phyloP scores from a whole-genome alignment of 1,140 invertebrate genomes.

The Sycophaga agraensis region DNA sequence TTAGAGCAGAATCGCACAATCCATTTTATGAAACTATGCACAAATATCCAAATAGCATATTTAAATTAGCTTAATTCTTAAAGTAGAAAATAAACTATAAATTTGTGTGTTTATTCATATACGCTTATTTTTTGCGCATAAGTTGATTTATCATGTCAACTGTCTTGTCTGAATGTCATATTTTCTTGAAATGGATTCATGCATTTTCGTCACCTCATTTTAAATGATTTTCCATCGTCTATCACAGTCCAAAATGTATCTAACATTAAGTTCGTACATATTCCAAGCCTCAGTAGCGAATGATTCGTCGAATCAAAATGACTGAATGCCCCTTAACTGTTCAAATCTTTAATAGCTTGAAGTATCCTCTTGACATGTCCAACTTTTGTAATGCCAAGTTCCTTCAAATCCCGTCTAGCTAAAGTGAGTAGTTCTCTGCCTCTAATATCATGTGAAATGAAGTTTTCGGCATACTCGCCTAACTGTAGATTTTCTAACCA shows the following conservation, averaged over 20 bases:
- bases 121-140: no score
- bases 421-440: constrained; percentile 85
- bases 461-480: constrained; percentile 82
- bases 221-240: no score
- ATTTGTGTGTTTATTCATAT: no score
- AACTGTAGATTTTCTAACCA: constrained; percentile 90
- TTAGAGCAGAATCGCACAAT: no score
- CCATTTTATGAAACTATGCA: no score
- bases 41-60: no score
- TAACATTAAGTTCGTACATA: constrained; percentile 12
- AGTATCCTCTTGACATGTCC: constrained; percentile 93
- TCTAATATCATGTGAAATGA: constrained; percentile 86
- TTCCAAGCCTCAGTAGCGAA: neutral
- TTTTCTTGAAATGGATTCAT: no score
- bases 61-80: no score
- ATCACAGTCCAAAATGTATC: neutral
- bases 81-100: no score
- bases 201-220: no score
- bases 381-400: constrained; percentile 89
- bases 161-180: no score
- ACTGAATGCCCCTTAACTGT: constrained; percentile 41
- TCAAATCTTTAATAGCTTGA: constrained; percentile 86
- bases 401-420: constrained; percentile 82
- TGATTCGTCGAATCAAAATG: constrained; percentile 11
- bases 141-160: no score